Base-by-base conservation (phyloP, 2,113 vertebrate genomes). In the Misgurnus anguillicaudatus region DNA sequence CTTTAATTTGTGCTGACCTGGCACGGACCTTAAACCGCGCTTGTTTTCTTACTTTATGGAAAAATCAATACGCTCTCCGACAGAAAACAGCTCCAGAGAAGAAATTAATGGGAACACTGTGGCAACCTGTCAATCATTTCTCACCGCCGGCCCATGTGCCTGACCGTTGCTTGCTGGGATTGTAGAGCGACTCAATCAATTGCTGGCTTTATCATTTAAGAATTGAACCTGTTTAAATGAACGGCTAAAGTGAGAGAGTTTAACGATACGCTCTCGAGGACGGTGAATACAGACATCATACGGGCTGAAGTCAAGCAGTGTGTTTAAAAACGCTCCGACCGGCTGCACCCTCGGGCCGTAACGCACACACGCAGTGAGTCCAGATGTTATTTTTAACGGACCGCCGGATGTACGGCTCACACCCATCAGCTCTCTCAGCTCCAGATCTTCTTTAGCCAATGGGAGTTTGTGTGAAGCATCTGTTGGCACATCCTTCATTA, bases 11-110 rank as follows among this genome's bases (percentile, higher is more conserved):
- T 86, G 90, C 92, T 96, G 95, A 97, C 96, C 96, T 94, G 92
- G 90, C 83, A 80, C 85, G 88, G 94, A 94, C 95, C 91, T 92
- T 94, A 68, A 87, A 94, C 94, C 92, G 93, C 91, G 94, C 95
- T 97, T 98, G 96, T 97, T 98, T 98, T 97, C 94, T 96, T 96
- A 97, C 95, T 97, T 98, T 96, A 97, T 97, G 94, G 96, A 96
- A 95, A 97, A 98, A 98, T 98, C 96, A 95, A 97, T 98, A 96
- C 93, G 88, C 80, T 81, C 94, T 89, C 91, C 96, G 97, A 96
- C 96, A 96, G 95, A 97, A 95, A 97, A 94, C 95, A 95, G 95
- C 95, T 97, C 95, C 94, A 90, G 93, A 95, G 90, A 93, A 95
- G 91, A 93, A 96, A 95, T 96, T 96, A 97, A 96, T 95, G 94